These are phyloP conservation scores for Notarius quadriscutis DNA, from an alignment of 2,113 vertebrate genomes.

Conservation along the genomic window DNA sequence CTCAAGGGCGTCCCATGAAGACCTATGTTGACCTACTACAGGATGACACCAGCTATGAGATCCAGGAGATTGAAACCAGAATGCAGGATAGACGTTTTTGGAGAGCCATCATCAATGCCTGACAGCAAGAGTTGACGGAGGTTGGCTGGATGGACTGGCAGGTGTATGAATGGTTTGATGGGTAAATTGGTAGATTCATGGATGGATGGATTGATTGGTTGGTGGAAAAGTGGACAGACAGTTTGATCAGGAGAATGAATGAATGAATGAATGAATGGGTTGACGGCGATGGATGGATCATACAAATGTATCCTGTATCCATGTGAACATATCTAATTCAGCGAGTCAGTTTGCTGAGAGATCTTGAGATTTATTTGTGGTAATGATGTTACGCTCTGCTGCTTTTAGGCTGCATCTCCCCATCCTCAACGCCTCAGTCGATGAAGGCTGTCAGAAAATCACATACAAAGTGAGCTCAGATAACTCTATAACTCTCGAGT, in stretches of 20 bases:
- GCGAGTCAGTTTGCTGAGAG: background rate
- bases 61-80: no score
- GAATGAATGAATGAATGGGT: background rate
- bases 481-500: background rate
- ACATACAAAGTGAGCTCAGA: slow-evolving; percentile 83
- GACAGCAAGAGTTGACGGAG: no score
- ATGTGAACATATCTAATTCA: background rate
- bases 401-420: slow-evolving; percentile 86
- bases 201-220: background rate
- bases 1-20: no score
- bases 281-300: background rate
- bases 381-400: background rate
- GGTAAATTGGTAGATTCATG: background rate
- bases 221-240: background rate
- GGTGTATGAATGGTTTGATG: background rate
- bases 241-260: background rate
- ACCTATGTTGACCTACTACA: no score
- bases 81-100: no score
- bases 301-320: background rate
- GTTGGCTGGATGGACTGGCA: background rate
- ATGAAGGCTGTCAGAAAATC: slow-evolving; percentile 87
- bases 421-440: slow-evolving; percentile 86
- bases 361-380: background rate
- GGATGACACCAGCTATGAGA: no score
- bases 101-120: no score